Conservation (phyloP, 2,113 vertebrate species). For the Protobothrops mucrosquamatus region DNA sequence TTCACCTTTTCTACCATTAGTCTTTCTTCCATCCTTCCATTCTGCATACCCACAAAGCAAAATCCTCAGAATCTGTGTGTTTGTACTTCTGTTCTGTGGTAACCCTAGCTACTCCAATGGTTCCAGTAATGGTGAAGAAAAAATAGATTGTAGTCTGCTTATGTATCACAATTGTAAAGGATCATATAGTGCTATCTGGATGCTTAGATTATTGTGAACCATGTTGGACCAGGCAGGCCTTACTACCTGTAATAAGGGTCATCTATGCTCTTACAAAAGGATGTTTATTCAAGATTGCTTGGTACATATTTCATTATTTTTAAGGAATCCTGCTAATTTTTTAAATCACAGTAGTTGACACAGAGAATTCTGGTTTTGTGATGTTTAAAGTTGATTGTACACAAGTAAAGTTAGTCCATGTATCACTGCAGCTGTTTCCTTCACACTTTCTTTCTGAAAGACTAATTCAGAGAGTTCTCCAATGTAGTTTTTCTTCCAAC, state of each 20-base stretch:
- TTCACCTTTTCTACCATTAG: not conserved
- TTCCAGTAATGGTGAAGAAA: not conserved
- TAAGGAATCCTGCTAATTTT: not conserved
- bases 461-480: not conserved
- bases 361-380: not conserved
- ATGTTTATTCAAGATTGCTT: not conserved
- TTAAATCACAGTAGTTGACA: not conserved
- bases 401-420: not conserved
- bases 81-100: not conserved
- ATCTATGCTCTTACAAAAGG: not conserved
- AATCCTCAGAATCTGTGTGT: no score
- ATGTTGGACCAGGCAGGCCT: not conserved
- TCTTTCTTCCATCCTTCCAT: not conserved
- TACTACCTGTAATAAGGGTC: not conserved
- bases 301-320: not conserved
- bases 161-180: not conserved
- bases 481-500: not conserved
- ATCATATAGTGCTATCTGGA: not conserved
- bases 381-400: not conserved
- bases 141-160: not conserved
- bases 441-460: not conserved
- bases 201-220: not conserved
- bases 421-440: not conserved
- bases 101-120: not conserved
- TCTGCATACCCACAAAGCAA: not conserved